phyloP scores from a whole-genome alignment of 1,140 invertebrate genomes.

The Cyclina sinensis region DNA sequence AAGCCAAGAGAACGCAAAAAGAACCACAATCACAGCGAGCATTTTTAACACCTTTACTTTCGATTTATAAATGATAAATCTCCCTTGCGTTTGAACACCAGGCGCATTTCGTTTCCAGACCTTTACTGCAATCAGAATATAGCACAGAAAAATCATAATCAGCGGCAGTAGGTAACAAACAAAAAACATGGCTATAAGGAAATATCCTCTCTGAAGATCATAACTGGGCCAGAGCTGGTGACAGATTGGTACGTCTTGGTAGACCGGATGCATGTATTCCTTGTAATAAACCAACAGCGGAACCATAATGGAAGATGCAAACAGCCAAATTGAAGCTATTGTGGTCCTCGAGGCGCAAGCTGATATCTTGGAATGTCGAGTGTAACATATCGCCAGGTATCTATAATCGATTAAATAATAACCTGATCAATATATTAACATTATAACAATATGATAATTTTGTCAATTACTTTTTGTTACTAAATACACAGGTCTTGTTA shows the following conservation, averaged over 20 bases:
- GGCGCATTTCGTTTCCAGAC: slow-evolving; percentile 95
- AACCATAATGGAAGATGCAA: slow-evolving; percentile 93
- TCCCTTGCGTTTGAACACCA: slow-evolving; percentile 86
- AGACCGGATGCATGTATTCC: slow-evolving; percentile 71
- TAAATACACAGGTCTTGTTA: too few relatives aligned
- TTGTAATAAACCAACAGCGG: slow-evolving; percentile 97
- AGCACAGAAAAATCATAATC: slow-evolving; percentile 96
- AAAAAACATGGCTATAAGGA: slow-evolving; percentile 95
- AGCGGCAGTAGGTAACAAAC: slow-evolving; percentile 97
- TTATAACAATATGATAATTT: too few relatives aligned
- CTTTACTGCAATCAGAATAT: slow-evolving; percentile 96
- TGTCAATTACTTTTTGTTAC: too few relatives aligned
- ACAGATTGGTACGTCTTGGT: slow-evolving; percentile 72
- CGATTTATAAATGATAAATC: slow-evolving; percentile 82
- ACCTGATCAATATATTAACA: too few relatives aligned
- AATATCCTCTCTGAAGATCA: slow-evolving; percentile 93
- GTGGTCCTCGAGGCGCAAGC: slow-evolving; percentile 95
- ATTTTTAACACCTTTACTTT: slow-evolving; percentile 94
- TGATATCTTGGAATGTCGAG: slow-evolving; percentile 95
- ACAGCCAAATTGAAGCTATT: slow-evolving; percentile 96
- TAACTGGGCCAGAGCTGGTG: slow-evolving; percentile 74
- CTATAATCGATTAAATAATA: slow-evolving; percentile 89
- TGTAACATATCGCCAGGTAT: slow-evolving; percentile 98
- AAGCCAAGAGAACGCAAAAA: slow-evolving; percentile 97
- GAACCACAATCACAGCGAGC: slow-evolving; percentile 96